Evolutionary conservation across 1,140 invertebrate genomes (phyloP), one percentile per base, ranked within the genome.

Genomic region (Zaprionus capensis): DNA sequence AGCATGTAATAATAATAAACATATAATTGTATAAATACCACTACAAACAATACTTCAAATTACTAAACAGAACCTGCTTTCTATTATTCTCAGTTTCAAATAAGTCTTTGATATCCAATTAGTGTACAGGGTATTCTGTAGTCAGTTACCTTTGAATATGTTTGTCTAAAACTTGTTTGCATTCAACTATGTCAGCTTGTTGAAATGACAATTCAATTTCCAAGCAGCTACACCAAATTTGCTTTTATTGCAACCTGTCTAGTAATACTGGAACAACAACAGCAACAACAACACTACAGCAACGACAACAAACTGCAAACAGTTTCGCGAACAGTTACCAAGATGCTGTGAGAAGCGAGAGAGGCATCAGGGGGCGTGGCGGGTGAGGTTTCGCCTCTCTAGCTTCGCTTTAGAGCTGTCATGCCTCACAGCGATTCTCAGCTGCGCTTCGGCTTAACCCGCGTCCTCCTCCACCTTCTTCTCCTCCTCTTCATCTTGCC

Each of bases 121-220:
- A 5, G 2, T 4, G 15, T 53, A 14, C 22, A 53, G 49, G 17
- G 41, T 46, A 46, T 46, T 3, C 15, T 6, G n/a, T 4, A 44
- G 53, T 31, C 41, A 31, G 26, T 44, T 12, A 57, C 12, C 15
- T 17, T 46, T 15, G 31, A 34, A 5, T 46, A 7, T 46, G 1
- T 5, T 22, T 20, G 17, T 24, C 20, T 14, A 22, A 51, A 51
- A 20, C 46, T 7, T 51, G 46, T 51, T 51, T 51, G 12, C 5
- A 51, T 14, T 22, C 20, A 51, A 51, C 46, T 51, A 24, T 51
- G 46, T 24, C 46, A 51, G 20, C 22, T 22, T n/a, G 20, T 14
- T 51, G 20, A 22, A 51, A 22, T 51, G 46, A 51, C 46, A 51
- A 51, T 51, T 51, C 46, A 51, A 51, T 51, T 51, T 51, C 6